Base-by-base conservation (phyloP, 2,888 invertebrate genomes). In the Trypoxylon attenuatum region DNA sequence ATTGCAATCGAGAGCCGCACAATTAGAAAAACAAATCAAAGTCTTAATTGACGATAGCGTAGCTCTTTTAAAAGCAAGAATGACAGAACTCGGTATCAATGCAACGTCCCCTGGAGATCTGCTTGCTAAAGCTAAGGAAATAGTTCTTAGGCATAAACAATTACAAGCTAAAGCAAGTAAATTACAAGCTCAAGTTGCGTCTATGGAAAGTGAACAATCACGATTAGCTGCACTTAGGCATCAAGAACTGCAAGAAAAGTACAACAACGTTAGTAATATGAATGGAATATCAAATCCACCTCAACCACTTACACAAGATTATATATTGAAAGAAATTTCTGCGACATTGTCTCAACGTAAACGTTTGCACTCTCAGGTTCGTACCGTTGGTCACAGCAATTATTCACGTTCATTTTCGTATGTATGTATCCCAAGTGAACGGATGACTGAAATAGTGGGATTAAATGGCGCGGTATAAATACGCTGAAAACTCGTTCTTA, bases 31-130 rank as follows among this genome's bases (percentile, higher is more conserved):
- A 85, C 96, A 97, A 89, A 96, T 98, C 69, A 94, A 93, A 85
- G 94, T 95, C 63, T 89, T 98, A 69, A 96, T 97, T 72, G 94
- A 95, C 79, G 97, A 98, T 86, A 96, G 97, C 82, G 96, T 97
- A 13, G 93, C 93, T 22, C 88, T 97, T 73, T 89, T 98, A 38
- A 96, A 96, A 87, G 93, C 94, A 42, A 91, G 97, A 68, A 95
- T 98, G 93, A 94, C 93, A 78, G 97, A 98, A 88, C 89, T 98
- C 75, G 96, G 95, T 66, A 96, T 97, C 67, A 94, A 94, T 87
- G 95, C 95, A 15, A 93, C 91, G 55, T 94, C 94, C 64, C 95
- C 96, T 0, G 94, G 94, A 55, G 96, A 96, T 87, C 89, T 96
- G 58, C 89, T 96, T 58, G 92, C 94, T 3, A 94, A 95, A 87